These are phyloP conservation scores for Alentia gelatinosa DNA, from an alignment of 2,888 invertebrate species.

Conservation along the genomic window DNA sequence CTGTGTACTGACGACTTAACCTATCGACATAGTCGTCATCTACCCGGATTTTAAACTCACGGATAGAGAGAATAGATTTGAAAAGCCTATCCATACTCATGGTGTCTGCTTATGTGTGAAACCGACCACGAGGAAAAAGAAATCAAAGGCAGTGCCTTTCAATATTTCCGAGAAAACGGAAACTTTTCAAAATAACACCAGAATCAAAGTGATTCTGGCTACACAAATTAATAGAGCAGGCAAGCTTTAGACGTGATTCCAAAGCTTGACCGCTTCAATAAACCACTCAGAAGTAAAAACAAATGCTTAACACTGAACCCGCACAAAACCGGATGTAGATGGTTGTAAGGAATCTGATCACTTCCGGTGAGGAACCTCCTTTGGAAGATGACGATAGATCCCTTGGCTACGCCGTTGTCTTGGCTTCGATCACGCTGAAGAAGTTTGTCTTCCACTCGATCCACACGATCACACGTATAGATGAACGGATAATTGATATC, in stretches of 20 bases:
- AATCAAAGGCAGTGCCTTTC: not conserved
- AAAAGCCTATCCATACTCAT: conserved; percentile 67
- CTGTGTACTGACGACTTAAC: conserved; percentile 66
- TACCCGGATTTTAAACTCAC: conserved; percentile 67
- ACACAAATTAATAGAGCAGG: not conserved
- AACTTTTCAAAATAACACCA: not conserved
- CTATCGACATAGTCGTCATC: conserved; percentile 68
- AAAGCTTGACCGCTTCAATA: conserved; percentile 24
- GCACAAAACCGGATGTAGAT: not conserved
- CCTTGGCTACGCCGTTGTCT: not conserved
- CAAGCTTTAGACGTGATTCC: not conserved
- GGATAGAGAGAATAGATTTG: conserved; percentile 66
- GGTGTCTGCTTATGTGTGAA: conserved; percentile 29
- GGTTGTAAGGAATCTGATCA: not conserved
- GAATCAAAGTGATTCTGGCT: conserved; percentile 23
- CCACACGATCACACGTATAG: too few species aligned
- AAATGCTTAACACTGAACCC: not conserved
- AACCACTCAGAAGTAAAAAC: not conserved
- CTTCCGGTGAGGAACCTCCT: conserved; percentile 3
- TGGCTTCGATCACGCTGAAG: not conserved
- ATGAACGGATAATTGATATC: not conserved
- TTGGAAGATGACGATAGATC: not conserved
- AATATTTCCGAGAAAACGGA: not conserved
- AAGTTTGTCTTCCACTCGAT: not conserved
- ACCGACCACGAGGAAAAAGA: conserved; percentile 43